Percentiles rank a stretch among this genome's conserved stretches.
phyloP scores from a whole-genome alignment of 2,113 vertebrate species.

The Barnardius zonarius region DNA sequence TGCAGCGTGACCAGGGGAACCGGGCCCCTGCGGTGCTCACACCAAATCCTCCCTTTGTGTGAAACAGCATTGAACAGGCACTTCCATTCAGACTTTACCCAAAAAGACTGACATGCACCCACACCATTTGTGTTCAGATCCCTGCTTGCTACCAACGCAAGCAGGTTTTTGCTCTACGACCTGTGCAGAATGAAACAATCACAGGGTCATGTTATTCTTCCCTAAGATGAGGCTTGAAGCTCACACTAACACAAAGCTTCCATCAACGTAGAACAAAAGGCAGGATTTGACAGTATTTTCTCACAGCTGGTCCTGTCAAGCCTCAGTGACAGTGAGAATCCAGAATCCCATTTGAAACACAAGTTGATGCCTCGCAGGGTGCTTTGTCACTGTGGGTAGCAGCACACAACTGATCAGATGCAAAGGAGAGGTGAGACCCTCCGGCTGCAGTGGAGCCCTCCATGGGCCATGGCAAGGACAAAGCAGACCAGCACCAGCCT shows the following conservation, averaged over 20 bases:
- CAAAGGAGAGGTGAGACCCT: neutral
- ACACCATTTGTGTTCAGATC: neutral
- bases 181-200: neutral
- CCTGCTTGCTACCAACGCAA: neutral
- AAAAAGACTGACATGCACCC: neutral
- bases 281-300: neutral
- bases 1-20: neutral
- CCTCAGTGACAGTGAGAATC: neutral
- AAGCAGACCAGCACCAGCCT: neutral
- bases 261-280: neutral
- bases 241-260: neutral
- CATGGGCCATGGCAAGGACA: rapidly evolving
- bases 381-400: neutral
- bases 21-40: rapidly evolving
- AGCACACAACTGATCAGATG: neutral
- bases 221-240: neutral
- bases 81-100: neutral
- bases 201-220: neutral
- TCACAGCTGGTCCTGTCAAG: neutral
- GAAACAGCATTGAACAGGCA: neutral
- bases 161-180: neutral
- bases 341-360: rapidly evolving
- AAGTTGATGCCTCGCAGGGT: neutral
- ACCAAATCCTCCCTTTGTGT: neutral
- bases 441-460: neutral